These are phyloP conservation scores for Echeneis naucrates DNA, from an alignment of 2,797 vertebrate species.

Conservation along the genomic window DNA sequence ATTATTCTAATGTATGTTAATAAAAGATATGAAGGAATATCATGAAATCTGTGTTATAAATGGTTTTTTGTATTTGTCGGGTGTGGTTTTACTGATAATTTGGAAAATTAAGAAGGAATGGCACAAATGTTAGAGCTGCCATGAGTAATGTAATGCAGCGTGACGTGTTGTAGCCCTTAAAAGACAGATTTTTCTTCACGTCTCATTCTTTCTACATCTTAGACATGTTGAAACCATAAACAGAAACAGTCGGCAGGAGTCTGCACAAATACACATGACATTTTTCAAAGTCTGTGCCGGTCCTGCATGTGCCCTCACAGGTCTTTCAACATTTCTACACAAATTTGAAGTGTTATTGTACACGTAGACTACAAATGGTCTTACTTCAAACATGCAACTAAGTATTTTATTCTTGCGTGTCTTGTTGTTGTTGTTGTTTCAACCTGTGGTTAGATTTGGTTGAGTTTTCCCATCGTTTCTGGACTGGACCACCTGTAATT, in stretches of 20 bases:
- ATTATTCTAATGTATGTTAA: background rate
- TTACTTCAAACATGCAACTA: slow-evolving; percentile 21
- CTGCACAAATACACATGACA: slow-evolving; percentile 25
- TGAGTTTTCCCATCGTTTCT: slow-evolving; percentile 40
- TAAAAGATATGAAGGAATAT: background rate
- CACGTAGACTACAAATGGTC: slow-evolving; percentile 16
- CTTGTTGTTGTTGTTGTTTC: slow-evolving; percentile 34
- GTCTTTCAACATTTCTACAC: slow-evolving; percentile 9
- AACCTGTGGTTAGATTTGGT: slow-evolving; percentile 32
- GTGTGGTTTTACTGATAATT: background rate
- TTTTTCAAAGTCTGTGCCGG: slow-evolving; percentile 38
- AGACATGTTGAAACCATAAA: slow-evolving; percentile 22
- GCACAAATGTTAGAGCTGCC: background rate
- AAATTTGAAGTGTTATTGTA: background rate
- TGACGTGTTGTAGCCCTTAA: background rate
- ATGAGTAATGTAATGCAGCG: background rate
- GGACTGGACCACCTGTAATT: slow-evolving; percentile 67
- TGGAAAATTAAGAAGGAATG: background rate
- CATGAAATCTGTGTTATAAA: background rate
- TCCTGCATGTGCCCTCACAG: slow-evolving; percentile 15
- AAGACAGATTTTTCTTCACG: background rate
- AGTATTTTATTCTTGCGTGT: slow-evolving; percentile 15
- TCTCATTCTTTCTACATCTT: background rate
- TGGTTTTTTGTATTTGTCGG: background rate
- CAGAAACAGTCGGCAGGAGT: slow-evolving; percentile 23